Conservation (phyloP, 2,888 invertebrate species). For the Oxytorus armatus region DNA sequence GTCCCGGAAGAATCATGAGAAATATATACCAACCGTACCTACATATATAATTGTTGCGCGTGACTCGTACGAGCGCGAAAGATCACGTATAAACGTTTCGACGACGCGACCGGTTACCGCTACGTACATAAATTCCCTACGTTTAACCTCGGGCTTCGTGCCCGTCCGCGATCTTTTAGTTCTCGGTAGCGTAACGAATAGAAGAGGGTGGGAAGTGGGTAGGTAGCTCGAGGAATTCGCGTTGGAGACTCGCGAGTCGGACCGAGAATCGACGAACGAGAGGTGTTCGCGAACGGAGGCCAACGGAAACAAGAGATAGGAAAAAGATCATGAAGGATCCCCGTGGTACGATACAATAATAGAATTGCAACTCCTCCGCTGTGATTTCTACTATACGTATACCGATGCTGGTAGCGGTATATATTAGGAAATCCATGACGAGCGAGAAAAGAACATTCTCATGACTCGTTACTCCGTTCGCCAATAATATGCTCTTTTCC, state of each 20-base stretch:
- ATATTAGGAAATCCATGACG: slow-evolving; percentile 44
- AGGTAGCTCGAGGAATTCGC: slow-evolving; percentile 69
- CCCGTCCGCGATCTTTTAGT: slow-evolving; percentile 20
- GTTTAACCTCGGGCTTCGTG: slow-evolving; percentile 48
- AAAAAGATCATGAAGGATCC: slow-evolving; percentile 34
- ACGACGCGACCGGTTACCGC: not conserved
- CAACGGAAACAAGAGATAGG: slow-evolving; percentile 3
- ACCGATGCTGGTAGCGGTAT: slow-evolving; percentile 1
- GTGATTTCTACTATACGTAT: slow-evolving; percentile 37
- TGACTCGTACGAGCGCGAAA: slow-evolving; percentile 33
- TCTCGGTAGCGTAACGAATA: slow-evolving; percentile 62
- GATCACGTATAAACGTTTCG: slow-evolving; percentile 23
- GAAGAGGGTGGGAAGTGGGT: slow-evolving; percentile 72
- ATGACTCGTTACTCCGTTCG: not conserved
- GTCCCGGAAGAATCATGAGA: slow-evolving; percentile 61
- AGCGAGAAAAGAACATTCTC: slow-evolving; percentile 8
- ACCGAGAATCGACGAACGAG: slow-evolving; percentile 48
- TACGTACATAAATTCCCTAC: not conserved
- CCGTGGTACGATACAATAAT: slow-evolving; percentile 42
- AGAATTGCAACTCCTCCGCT: slow-evolving; percentile 51
- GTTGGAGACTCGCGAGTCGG: slow-evolving; percentile 64
- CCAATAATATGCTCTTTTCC: slow-evolving; percentile 37
- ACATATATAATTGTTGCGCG: slow-evolving; percentile 26
- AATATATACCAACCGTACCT: slow-evolving; percentile 35
- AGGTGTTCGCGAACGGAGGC: slow-evolving; percentile 29